Evolutionary conservation across 2,113 vertebrate genomes (phyloP), one percentile per base, ranked within the genome.

Genomic region (Catharus fuscescens): DNA sequence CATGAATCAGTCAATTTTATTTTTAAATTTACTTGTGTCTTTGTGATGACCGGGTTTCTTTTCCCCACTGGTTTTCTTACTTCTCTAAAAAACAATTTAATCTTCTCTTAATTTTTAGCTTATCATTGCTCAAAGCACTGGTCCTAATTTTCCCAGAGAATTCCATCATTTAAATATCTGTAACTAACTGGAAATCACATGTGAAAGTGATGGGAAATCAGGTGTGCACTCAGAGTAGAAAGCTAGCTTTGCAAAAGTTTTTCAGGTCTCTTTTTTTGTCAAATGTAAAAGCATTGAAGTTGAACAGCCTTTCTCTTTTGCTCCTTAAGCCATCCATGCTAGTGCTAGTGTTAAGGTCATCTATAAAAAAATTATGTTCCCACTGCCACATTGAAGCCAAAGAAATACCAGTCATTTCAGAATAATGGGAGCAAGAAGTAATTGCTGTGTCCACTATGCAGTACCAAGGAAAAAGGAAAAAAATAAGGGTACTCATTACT

Each of bases 91-190:
- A 81, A 56, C 15, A 74, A 71, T 84, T 79, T 56, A 53, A 74
- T 86, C 17, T 70, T 93, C 67, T 81, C 48, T 44, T 86, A 60
- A 60, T 64, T 96, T 88, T 88, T 74, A 77, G 23, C 24, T 95
- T 73, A 56, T 69, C 14, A 7, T 60, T 77, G 14, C 36, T 88
- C 45, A 90, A 89, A 93, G 21, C 28, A 36, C 19, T 54, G 26
- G 31, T 77, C n/a, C 42, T 80, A 78, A 90, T 90, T 90, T 94
- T 36, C 40, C 44, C 31, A 86, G 54, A 71, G 54, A 10, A 44
- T 86, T 83, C 53, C 7, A 26, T 74, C 40, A 64, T n/a, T 83
- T 77, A 93, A 74, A 78, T 78, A 65, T 52, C 81, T 74, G 45
- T 77, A 83, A 71, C 40, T 78, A 24, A 80, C 57, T 86, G 44